Conservation (phyloP, 1,140 invertebrate species). For the Drosophila littoralis region DNA sequence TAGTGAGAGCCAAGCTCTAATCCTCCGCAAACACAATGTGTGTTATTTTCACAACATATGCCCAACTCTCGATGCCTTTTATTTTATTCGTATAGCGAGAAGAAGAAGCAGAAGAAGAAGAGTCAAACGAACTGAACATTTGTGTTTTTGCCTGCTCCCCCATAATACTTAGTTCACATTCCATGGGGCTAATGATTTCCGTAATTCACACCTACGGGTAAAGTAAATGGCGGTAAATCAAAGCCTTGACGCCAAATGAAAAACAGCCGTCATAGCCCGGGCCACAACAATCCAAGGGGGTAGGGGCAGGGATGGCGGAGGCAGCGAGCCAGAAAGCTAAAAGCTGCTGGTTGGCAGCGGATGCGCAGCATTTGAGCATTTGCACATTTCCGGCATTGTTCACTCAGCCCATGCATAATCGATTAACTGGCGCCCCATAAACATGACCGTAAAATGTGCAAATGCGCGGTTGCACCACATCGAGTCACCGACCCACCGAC, state of each 20-base stretch:
- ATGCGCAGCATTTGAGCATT: constrained; percentile 78
- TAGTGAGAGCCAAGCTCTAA: no score
- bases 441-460: constrained; percentile 81
- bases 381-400: constrained; percentile 79
- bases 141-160: no score
- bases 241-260: constrained; percentile 36
- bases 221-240: constrained; percentile 43
- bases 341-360: constrained; percentile 41
- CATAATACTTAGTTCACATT: neutral
- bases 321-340: constrained; percentile 16
- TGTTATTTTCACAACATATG: no score
- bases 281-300: neutral
- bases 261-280: constrained; percentile 24
- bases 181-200: constrained; percentile 41
- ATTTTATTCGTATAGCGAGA: no score
- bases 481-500: neutral
- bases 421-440: constrained; percentile 79
- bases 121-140: constrained; percentile 8
- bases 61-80: no score
- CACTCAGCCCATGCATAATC: constrained; percentile 79
- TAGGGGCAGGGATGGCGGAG: neutral
- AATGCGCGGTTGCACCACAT: constrained; percentile 51
- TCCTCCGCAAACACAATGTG: no score
- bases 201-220: constrained; percentile 40
- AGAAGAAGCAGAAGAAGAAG: no score